phyloP scores from a whole-genome alignment of 30 jellyfish, hydroid and myxozoan genomes.

The Catostylus mosaicus region DNA sequence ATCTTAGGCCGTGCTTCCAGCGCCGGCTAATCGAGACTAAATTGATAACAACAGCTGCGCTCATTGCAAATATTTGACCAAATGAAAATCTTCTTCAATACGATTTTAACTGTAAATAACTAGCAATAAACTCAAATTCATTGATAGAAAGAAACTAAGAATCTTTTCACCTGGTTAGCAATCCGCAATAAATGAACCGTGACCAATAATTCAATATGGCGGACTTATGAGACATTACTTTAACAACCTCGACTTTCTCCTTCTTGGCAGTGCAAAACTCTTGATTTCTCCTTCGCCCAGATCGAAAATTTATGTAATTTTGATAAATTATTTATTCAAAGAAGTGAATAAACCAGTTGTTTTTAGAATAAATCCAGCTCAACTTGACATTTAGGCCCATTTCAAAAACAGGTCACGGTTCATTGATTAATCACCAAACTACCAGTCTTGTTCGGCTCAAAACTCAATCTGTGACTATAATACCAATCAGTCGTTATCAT shows the following conservation, averaged over 20 bases:
- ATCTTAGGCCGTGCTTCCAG: neutral
- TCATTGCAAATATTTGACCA: neutral
- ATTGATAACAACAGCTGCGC: neutral
- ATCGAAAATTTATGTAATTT: too few relatives aligned
- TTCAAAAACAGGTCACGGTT: constrained; percentile 38
- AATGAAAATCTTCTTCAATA: neutral
- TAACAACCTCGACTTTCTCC: neutral
- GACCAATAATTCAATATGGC: constrained; percentile 31
- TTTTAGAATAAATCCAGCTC: too few relatives aligned
- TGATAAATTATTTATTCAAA: too few relatives aligned
- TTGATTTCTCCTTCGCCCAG: neutral
- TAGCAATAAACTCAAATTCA: too few relatives aligned
- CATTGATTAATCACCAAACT: constrained; percentile 51
- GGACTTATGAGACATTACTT: neutral
- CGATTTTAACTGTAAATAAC: too few relatives aligned
- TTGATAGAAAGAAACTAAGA: neutral
- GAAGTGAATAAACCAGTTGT: too few relatives aligned
- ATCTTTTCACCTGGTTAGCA: constrained; percentile 3
- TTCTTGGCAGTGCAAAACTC: neutral
- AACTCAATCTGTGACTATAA: neutral
- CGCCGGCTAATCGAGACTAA: constrained; percentile 2
- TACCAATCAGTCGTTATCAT: too few relatives aligned
- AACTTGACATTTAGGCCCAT: constrained; percentile 4
- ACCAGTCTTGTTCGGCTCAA: constrained; percentile 38
- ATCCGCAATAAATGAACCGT: constrained; percentile 6